Percentiles rank a stretch among this genome's conserved stretches.
phyloP scores from a whole-genome alignment of 2,113 vertebrate genomes.

The Platanista minor region DNA sequence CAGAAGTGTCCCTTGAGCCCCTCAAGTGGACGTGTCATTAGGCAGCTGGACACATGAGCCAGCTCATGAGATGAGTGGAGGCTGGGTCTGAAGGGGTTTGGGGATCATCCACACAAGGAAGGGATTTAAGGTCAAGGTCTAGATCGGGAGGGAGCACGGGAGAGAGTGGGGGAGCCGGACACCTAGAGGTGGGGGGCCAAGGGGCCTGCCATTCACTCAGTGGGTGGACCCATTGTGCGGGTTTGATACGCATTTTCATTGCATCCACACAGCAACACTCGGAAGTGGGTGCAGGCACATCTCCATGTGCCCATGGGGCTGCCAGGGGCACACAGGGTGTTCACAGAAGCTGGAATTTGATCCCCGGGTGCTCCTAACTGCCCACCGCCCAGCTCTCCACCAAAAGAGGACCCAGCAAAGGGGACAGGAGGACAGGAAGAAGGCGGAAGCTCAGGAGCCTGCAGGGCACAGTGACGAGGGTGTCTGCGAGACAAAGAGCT shows the following conservation, averaged over 20 bases:
- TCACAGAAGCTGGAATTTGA: not conserved
- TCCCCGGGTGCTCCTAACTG: not conserved
- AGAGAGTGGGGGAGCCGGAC: not conserved
- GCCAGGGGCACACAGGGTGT: fast-evolving
- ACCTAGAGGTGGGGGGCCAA: not conserved
- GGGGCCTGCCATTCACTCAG: not conserved
- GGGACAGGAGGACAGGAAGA: not conserved
- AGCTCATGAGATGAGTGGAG: fast-evolving
- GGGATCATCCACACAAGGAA: not conserved
- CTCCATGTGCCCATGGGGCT: not conserved
- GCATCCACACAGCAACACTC: fast-evolving
- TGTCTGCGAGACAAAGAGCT: fast-evolving
- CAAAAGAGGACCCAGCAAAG: not conserved
- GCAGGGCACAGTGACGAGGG: not conserved
- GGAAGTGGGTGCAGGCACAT: not conserved
- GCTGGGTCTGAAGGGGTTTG: not conserved
- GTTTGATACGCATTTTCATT: fast-evolving
- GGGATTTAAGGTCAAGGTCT: not conserved
- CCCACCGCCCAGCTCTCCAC: not conserved
- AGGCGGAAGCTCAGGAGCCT: not conserved
- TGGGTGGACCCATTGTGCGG: fast-evolving
- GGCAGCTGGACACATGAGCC: not conserved
- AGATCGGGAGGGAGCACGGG: too few relatives aligned
- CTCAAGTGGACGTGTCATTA: not conserved
- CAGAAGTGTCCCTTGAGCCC: not conserved